A percentile compares a stretch with the other conserved stretches of the same genome.
Conservation (phyloP, 2,797 vertebrate species). For the Hafferia zeledoni region DNA sequence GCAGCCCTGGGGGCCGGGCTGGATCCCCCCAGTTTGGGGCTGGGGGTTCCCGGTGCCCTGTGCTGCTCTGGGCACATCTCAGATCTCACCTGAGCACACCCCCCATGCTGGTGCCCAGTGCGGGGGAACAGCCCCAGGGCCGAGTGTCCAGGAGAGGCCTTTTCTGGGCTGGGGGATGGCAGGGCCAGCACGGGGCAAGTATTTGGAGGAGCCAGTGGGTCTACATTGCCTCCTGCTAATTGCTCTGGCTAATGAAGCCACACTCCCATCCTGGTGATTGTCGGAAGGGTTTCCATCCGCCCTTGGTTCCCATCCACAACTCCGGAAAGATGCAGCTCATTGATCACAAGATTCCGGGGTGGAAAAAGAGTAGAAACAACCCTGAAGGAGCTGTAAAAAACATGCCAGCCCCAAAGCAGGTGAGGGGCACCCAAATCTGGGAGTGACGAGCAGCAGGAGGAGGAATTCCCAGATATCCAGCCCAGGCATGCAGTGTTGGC, state of each 20-base stretch:
- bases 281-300: background rate
- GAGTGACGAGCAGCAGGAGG: background rate
- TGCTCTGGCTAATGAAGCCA: background rate
- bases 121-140: background rate
- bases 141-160: background rate
- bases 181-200: background rate
- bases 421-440: background rate
- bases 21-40: background rate
- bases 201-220: background rate
- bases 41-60: background rate
- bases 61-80: rapidly evolving
- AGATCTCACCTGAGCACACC: rapidly evolving
- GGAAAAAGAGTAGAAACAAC: background rate
- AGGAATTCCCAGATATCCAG: background rate
- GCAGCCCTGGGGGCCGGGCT: rapidly evolving
- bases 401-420: background rate
- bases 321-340: background rate
- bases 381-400: background rate
- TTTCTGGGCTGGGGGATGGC: background rate
- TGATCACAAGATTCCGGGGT: background rate
- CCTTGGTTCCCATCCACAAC: background rate
- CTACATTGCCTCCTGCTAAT: background rate
- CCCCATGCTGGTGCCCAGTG: rapidly evolving
- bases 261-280: conserved; percentile 1
- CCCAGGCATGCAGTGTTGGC: rapidly evolving